Conservation (phyloP, 2,113 vertebrate genomes). For the Nycticorax nycticorax region DNA sequence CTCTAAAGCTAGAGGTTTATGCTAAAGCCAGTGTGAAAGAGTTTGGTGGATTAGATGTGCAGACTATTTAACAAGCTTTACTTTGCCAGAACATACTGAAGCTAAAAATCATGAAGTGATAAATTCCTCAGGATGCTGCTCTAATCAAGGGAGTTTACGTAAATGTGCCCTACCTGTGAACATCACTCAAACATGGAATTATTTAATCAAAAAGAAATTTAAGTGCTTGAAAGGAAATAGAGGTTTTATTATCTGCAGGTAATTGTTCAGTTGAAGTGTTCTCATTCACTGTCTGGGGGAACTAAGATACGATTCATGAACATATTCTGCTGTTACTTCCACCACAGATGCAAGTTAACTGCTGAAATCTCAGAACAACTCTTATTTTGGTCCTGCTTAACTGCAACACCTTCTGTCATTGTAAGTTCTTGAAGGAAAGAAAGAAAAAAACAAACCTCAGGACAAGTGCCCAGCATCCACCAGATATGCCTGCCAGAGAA, state of each 20-base stretch:
- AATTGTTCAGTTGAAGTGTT: background rate
- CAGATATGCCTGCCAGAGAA: background rate
- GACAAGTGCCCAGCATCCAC: background rate
- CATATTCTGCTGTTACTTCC: background rate
- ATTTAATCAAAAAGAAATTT: slow-evolving; percentile 36
- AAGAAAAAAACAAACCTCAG: background rate
- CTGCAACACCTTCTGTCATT: background rate
- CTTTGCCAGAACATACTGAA: background rate
- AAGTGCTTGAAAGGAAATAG: slow-evolving; percentile 12
- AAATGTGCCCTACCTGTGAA: background rate
- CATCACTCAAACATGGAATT: slow-evolving; percentile 15
- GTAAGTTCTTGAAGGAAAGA: background rate
- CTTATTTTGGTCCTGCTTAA: background rate
- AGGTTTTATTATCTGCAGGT: slow-evolving; percentile 2
- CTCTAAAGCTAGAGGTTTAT: background rate
- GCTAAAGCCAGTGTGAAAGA: background rate
- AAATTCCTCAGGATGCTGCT: background rate
- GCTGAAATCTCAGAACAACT: background rate
- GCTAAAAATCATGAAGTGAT: background rate
- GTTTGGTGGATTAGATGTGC: background rate
- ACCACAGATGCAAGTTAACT: background rate
- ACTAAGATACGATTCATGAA: background rate
- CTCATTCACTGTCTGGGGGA: background rate
- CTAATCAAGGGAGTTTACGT: background rate
- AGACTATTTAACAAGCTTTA: background rate